These are phyloP conservation scores for Talpa occidentalis DNA, from an alignment of 2,113 vertebrate genomes.

Conservation along the genomic window DNA sequence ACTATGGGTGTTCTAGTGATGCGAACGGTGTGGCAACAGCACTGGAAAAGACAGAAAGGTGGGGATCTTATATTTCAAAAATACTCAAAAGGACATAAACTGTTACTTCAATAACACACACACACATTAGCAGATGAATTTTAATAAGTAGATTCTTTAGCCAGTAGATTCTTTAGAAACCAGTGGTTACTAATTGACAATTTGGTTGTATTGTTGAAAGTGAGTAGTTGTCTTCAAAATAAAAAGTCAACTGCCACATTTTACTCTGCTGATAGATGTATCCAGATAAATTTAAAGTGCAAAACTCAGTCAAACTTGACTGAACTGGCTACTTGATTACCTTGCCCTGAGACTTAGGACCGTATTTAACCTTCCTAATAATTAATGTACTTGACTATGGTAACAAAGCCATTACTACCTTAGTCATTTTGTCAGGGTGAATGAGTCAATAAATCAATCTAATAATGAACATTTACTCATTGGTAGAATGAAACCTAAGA, in stretches of 20 bases:
- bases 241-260: neutral
- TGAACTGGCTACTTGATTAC: neutral
- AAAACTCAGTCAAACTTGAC: neutral
- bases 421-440: constrained; percentile 11
- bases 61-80: too few relatives aligned
- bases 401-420: neutral
- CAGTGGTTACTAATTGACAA: neutral
- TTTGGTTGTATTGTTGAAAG: constrained; percentile 7
- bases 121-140: neutral
- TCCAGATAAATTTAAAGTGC: neutral
- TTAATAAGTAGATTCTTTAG: constrained; percentile 1
- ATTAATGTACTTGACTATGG: neutral
- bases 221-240: neutral
- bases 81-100: too few relatives aligned
- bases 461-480: neutral
- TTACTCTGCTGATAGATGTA: neutral
- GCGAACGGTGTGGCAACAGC: too few relatives aligned
- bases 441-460: neutral
- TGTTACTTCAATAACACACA: neutral
- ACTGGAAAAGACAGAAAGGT: too few relatives aligned
- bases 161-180: neutral
- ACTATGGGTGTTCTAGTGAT: too few relatives aligned
- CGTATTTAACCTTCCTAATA: constrained; percentile 33
- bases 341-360: neutral
- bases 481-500: neutral